Base-by-base conservation (phyloP, 2,888 invertebrate genomes). In the Agrotis puta region DNA sequence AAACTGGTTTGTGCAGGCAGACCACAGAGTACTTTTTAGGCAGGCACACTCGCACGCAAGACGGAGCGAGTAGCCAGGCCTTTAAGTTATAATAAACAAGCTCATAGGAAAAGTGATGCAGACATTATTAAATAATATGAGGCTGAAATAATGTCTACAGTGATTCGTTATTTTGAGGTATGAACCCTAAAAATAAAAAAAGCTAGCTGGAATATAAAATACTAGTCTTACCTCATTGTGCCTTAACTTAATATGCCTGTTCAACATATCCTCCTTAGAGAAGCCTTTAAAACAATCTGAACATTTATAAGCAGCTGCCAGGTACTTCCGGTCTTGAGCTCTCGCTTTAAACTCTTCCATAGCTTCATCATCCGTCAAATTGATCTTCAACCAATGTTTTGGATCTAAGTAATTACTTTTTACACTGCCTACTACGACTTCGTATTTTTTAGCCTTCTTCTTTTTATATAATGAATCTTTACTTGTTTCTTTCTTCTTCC, bases 321-420 rank as follows among this genome's bases (percentile, higher is more conserved):
- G 68, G 77, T 93, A 95, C 73, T 91, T 93, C 0, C 88, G 79
- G 72, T 91, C 88, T 4, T 87, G 85, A 0, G 89, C 89, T 77
- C 88, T 90, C 2, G 83, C 87, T 65, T 85, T 86, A 69, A 95
- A 95, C 68, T 90, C 90, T 70, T 88, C 88, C 4, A 93, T 45
- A 1, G 95, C 95, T 45, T 94, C 91, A 5, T 94, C 92, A 64
- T 95, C 95, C 0, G 85, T 85, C 70, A 95, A 83, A 53, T 84
- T 89, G 16, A 88, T 87, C 43, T 91, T 90, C 65, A 91, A 88
- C 95, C 95, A 95, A 81, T 92, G 88, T 11, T 84, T 85, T 0
- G 88, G 86, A 77, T 94, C 90, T 4, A 84, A 69, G 11, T 48
- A 5, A 64, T 58, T 67, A n/a, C 47, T 51, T 43, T 51, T 48